Conservation (phyloP, 2,888 invertebrate species). For the Catocala nupta region DNA sequence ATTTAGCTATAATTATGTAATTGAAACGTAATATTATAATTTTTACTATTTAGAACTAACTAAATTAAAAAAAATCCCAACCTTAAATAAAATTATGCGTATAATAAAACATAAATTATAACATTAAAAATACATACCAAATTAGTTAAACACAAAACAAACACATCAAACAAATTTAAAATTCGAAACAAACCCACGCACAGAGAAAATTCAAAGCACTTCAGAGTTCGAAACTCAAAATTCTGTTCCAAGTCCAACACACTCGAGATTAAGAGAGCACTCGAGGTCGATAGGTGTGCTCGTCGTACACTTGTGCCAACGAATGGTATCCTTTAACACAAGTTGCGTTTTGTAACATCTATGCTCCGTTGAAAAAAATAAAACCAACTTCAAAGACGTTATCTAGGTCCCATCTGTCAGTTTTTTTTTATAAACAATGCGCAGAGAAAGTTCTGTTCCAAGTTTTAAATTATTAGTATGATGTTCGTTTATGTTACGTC, state of each 20-base stretch:
- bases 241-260: constrained; percentile 26
- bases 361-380: constrained; percentile 36
- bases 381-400: constrained; percentile 40
- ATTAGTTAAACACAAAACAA: background rate
- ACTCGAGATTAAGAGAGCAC: constrained; percentile 44
- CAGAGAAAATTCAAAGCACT: constrained; percentile 17
- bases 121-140: constrained; percentile 11
- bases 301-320: constrained; percentile 39
- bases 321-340: constrained; percentile 45
- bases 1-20: too few relatives aligned
- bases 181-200: constrained; percentile 6
- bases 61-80: too few relatives aligned
- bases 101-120: background rate
- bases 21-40: too few relatives aligned
- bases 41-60: too few relatives aligned
- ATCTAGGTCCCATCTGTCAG: constrained; percentile 27
- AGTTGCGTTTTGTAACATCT: constrained; percentile 30
- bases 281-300: constrained; percentile 50
- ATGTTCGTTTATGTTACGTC: constrained; percentile 8
- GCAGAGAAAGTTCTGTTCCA: constrained; percentile 19
- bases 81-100: too few relatives aligned
- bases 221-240: constrained; percentile 19
- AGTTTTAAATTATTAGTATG: constrained; percentile 17
- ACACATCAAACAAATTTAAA: constrained; percentile 10
- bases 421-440: constrained; percentile 28